These are phyloP conservation scores for Chelonoidis abingdonii DNA, from an alignment of 2,113 vertebrate genomes.

Conservation along the genomic window DNA sequence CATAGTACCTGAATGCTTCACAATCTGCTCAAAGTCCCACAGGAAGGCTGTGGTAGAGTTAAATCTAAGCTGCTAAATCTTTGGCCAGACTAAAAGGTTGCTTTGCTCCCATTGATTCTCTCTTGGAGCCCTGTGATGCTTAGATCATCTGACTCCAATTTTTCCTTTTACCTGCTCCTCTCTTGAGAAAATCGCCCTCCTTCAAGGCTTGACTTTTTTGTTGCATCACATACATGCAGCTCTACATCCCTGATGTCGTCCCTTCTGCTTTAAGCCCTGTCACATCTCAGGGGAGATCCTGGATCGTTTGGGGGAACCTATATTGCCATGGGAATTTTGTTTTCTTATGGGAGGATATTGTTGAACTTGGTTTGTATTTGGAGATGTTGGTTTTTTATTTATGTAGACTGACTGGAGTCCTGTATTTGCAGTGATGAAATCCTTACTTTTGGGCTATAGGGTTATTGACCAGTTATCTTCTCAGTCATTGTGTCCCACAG, in stretches of 20 bases:
- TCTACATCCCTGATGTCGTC: neutral
- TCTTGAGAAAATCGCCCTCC: slow-evolving; percentile 15
- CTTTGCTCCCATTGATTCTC: neutral
- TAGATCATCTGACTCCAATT: neutral
- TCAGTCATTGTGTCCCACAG: neutral
- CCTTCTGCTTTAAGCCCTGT: neutral
- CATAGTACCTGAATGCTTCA: neutral
- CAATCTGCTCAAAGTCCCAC: neutral
- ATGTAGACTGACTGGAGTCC: neutral
- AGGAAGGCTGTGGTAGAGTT: neutral
- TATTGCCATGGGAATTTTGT: neutral
- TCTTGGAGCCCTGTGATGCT: neutral
- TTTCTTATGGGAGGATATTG: neutral
- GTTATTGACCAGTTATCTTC: fast-evolving
- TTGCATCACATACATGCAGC: fast-evolving
- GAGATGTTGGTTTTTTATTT: neutral
- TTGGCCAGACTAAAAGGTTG: neutral
- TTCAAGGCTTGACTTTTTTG: neutral
- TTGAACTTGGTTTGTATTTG: neutral
- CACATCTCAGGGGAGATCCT: neutral
- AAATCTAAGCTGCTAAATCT: neutral
- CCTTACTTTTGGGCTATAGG: neutral
- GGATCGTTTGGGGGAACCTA: neutral
- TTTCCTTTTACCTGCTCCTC: neutral
- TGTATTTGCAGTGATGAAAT: neutral